Conservation (phyloP, 2,113 vertebrate genomes). For the Myocastor coypus region DNA sequence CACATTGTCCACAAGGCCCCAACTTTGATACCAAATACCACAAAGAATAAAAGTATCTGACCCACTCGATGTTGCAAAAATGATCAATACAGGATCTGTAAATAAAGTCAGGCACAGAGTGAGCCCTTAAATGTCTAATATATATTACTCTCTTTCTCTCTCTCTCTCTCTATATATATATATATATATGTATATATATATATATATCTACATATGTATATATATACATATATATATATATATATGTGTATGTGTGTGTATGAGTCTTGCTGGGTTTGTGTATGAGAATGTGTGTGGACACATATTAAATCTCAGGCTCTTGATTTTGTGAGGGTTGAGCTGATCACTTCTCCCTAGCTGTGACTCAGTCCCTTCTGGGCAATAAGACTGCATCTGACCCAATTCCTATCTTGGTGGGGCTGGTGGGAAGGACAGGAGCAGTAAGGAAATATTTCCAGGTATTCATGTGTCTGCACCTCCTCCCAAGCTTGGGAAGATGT, state of each 20-base stretch:
- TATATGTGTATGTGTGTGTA: rapidly evolving
- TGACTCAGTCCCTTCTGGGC: slow-evolving; percentile 57
- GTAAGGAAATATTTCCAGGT: not conserved
- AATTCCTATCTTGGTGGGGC: slow-evolving; percentile 10
- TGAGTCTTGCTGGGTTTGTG: not conserved
- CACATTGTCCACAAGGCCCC: not conserved
- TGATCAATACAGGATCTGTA: not conserved
- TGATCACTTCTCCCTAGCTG: not conserved
- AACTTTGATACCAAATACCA: not conserved
- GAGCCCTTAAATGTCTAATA: not conserved
- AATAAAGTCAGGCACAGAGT: not conserved
- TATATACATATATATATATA: not conserved
- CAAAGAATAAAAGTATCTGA: not conserved
- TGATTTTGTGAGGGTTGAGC: not conserved
- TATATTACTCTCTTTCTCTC: no score
- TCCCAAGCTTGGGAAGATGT: not conserved
- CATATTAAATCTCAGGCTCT: not conserved
- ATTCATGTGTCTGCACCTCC: not conserved
- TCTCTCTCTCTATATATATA: not conserved
- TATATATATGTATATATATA: no score
- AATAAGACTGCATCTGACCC: slow-evolving; percentile 31
- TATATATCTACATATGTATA: no score
- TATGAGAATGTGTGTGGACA: not conserved
- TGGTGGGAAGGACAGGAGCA: not conserved
- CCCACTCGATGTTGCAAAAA: not conserved